Percentiles rank a stretch among this genome's conserved stretches.
Conservation (phyloP, 2,888 invertebrate genomes). For the Drosophila paramelanica region DNA sequence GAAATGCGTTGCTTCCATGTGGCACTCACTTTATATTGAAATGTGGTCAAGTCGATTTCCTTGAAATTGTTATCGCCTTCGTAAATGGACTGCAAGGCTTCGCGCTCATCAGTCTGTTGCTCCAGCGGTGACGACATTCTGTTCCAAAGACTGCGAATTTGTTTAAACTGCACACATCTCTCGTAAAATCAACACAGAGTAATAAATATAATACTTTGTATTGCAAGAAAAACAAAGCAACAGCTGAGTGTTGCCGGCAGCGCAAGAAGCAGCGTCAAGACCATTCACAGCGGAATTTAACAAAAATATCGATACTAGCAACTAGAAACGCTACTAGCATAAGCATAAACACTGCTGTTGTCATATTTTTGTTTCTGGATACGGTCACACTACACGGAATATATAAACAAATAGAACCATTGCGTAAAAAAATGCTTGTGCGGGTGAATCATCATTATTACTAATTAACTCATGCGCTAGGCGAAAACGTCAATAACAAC, state of each 20-base stretch:
- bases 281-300: constrained; percentile 6
- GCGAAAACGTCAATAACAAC: constrained; percentile 17
- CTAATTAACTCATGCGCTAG: constrained; percentile 43
- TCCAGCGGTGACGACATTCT: constrained; percentile 87
- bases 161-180: constrained; percentile 30
- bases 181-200: constrained; percentile 15
- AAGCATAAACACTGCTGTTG: not conserved
- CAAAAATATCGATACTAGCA: constrained; percentile 7
- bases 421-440: constrained; percentile 58
- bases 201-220: constrained; percentile 19
- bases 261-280: constrained; percentile 10
- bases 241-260: constrained; percentile 53
- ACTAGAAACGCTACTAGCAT: too few species aligned
- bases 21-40: constrained; percentile 93
- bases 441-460: constrained; percentile 58
- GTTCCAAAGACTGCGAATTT: constrained; percentile 11
- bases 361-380: not conserved
- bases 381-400: constrained; percentile 32
- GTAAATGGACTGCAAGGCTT: constrained; percentile 96
- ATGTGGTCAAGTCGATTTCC: constrained; percentile 90
- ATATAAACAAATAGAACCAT: constrained; percentile 66
- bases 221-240: constrained; percentile 55
- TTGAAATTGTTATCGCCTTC: constrained; percentile 96
- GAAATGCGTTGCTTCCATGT: constrained; percentile 14
- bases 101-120: constrained; percentile 94